Evolutionary conservation across 2,113 vertebrate species (phyloP).

Genomic region (Hystrix brachyura): DNA sequence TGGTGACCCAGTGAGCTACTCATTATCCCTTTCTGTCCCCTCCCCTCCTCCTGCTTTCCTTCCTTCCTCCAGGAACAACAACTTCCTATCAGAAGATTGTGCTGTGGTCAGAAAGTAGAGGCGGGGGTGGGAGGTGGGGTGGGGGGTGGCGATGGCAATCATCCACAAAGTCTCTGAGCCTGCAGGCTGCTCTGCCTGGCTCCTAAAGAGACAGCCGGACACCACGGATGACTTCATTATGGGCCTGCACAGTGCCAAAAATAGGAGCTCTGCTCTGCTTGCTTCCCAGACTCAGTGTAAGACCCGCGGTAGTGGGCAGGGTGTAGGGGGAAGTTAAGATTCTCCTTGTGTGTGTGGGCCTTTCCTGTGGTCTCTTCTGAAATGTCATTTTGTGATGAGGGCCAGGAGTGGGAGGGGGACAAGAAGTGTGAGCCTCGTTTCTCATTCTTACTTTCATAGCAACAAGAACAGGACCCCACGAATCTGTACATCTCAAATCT

Average conservation of each 20-base stretch:
- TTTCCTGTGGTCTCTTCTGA: neutral
- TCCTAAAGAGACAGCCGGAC: conserved; percentile 65
- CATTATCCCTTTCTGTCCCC: neutral
- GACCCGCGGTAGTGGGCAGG: neutral
- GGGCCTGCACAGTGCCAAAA: neutral
- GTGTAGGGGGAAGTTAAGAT: neutral
- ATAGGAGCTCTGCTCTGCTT: neutral
- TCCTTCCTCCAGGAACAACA: neutral
- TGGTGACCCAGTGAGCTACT: neutral
- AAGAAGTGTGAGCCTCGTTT: neutral
- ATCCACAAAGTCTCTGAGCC: neutral
- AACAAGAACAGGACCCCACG: conserved; percentile 98
- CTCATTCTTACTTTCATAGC: conserved; percentile 87
- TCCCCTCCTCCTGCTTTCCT: conserved; percentile 16
- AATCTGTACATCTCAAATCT: conserved; percentile 97
- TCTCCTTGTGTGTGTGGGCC: neutral
- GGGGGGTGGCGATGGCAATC: neutral
- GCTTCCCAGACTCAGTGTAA: neutral
- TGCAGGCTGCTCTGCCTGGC: neutral
- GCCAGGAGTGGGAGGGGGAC: neutral
- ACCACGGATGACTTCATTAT: neutral
- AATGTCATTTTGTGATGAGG: neutral
- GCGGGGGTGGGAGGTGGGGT: neutral
- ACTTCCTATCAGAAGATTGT: neutral
- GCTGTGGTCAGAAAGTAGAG: neutral